Evolutionary conservation across 2,888 invertebrate species (phyloP).

Genomic region (Nomada goodeniana): DNA sequence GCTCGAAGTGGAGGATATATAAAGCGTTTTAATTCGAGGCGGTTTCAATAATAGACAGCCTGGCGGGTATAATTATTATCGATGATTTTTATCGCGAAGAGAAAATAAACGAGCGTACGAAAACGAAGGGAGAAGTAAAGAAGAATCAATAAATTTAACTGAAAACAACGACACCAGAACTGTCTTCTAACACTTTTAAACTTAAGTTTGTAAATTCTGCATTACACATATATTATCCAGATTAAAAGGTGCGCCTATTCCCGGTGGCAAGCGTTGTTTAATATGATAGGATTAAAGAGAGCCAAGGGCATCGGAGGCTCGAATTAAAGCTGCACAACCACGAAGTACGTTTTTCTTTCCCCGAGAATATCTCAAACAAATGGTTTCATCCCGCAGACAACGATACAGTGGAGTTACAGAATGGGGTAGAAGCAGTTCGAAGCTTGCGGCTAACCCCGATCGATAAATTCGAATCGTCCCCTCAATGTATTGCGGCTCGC

Average conservation of each 20-base stretch:
- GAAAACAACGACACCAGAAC: too few species aligned
- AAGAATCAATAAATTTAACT: too few species aligned
- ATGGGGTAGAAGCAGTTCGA: slow-evolving; percentile 24
- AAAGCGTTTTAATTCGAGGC: slow-evolving; percentile 9
- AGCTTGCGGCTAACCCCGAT: slow-evolving; percentile 17
- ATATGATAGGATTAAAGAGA: slow-evolving; percentile 12
- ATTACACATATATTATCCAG: too few species aligned
- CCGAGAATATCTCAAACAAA: background rate
- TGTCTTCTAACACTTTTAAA: too few species aligned
- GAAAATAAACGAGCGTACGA: too few species aligned
- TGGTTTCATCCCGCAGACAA: background rate
- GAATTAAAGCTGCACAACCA: slow-evolving; percentile 24
- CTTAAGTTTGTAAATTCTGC: too few species aligned
- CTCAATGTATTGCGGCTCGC: background rate
- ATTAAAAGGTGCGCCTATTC: too few species aligned
- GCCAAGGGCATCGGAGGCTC: background rate
- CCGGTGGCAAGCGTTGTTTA: too few species aligned
- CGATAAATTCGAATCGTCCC: slow-evolving; percentile 31
- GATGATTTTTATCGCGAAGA: too few species aligned
- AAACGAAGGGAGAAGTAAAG: too few species aligned
- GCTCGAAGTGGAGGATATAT: background rate
- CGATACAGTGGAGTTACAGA: slow-evolving; percentile 13
- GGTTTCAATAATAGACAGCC: slow-evolving; percentile 17
- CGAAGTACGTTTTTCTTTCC: slow-evolving; percentile 2
- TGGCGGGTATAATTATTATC: background rate